These are phyloP conservation scores for Nannospalax galili DNA, from an alignment of 2,113 vertebrate species.

Conservation along the genomic window DNA sequence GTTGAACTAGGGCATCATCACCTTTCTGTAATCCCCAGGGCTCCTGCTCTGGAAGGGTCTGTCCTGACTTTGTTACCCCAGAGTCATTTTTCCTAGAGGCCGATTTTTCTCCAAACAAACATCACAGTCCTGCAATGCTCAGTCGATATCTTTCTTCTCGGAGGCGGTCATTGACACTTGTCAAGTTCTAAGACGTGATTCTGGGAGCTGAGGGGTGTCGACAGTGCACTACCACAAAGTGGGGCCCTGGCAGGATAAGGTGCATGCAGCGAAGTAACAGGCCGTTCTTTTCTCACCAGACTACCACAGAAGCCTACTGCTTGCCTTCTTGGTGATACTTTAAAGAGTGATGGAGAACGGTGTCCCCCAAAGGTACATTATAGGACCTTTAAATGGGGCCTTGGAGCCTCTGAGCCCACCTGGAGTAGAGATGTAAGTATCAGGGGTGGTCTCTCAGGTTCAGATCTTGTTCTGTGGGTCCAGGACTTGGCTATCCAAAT, in stretches of 20 bases:
- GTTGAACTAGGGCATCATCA: not conserved
- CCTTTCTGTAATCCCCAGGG: not conserved
- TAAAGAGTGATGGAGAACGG: not conserved
- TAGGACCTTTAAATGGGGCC: not conserved
- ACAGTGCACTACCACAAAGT: not conserved
- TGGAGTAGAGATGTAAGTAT: not conserved
- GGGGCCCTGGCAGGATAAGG: not conserved
- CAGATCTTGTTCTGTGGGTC: not conserved
- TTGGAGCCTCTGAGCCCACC: not conserved
- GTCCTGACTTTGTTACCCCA: not conserved
- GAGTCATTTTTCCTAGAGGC: not conserved
- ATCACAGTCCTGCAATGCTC: not conserved
- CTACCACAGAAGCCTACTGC: not conserved
- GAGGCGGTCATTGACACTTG: slow-evolving; percentile 12
- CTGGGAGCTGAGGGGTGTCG: not conserved
- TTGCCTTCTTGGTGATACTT: not conserved
- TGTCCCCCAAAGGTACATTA: not conserved
- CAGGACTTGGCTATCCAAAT: not conserved
- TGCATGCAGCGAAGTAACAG: not conserved
- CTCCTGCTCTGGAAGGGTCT: not conserved
- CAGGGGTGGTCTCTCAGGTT: not conserved
- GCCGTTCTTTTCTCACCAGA: not conserved
- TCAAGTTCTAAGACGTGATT: slow-evolving; percentile 51
- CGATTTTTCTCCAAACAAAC: not conserved
- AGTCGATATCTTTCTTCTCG: slow-evolving; percentile 50